phyloP scores from a whole-genome alignment of 2,797 vertebrate species.

The Poeciliopsis gracilis region DNA sequence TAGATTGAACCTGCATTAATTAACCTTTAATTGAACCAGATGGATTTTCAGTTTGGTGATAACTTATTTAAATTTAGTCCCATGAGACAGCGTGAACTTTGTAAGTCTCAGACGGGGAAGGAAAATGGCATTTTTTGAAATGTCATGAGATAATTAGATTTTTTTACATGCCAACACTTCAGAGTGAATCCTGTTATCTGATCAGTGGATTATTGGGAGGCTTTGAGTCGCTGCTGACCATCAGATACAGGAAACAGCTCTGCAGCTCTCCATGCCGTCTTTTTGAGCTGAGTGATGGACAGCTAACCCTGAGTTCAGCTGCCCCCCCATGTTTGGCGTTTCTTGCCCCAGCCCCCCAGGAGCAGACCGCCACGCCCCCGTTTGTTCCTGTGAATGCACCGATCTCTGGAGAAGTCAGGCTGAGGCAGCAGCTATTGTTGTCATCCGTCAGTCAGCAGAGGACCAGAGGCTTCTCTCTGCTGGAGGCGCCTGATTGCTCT shows the following conservation, averaged over 20 bases:
- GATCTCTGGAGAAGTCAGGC: conserved; percentile 23
- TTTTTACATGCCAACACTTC: neutral
- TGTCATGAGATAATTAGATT: neutral
- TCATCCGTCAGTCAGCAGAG: neutral
- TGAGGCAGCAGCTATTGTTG: conserved; percentile 50
- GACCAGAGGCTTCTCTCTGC: neutral
- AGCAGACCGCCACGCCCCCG: conserved; percentile 16
- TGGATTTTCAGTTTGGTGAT: neutral
- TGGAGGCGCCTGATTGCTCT: conserved; percentile 2
- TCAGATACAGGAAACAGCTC: neutral
- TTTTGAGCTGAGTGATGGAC: neutral
- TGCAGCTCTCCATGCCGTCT: neutral
- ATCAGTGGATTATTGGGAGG: neutral
- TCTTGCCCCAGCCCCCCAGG: conserved; percentile 21
- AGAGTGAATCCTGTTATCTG: neutral
- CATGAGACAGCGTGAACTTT: neutral
- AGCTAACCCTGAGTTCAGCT: neutral
- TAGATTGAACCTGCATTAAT: neutral
- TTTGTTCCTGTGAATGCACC: conserved; percentile 58
- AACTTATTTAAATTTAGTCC: neutral
- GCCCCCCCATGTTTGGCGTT: conserved; percentile 12
- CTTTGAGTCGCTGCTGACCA: neutral
- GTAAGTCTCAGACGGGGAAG: neutral
- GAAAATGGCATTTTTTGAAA: neutral
- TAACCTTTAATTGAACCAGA: neutral